Evolutionary conservation across 2,888 invertebrate species (phyloP).

Genomic region (Chrysolina oricalcia): DNA sequence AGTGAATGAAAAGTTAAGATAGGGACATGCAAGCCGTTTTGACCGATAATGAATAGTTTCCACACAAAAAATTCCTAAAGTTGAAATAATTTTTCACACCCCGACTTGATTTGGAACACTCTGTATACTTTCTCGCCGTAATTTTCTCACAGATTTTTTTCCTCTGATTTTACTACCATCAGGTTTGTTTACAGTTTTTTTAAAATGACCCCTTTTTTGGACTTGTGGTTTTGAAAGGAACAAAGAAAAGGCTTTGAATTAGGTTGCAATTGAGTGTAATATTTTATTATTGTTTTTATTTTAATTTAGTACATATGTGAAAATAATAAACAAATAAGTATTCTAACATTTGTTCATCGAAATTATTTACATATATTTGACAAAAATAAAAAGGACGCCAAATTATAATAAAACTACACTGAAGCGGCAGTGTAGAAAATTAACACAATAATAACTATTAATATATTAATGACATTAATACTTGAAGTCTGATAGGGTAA

Average conservation of each 20-base stretch:
- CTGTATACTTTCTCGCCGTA: no score
- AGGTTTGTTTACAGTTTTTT: background rate
- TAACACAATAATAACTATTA: slow-evolving; percentile 64
- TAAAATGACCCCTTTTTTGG: no score
- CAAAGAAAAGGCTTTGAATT: background rate
- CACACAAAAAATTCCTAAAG: no score
- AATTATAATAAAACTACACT: slow-evolving; percentile 65
- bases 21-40: no score
- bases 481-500: slow-evolving; percentile 64
- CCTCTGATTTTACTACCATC: no score
- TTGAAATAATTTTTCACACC: no score
- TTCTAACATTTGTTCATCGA: slow-evolving; percentile 69
- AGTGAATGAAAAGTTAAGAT: no score
- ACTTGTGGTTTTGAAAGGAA: background rate
- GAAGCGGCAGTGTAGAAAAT: slow-evolving; percentile 60
- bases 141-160: no score
- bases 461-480: slow-evolving; percentile 69
- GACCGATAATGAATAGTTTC: no score
- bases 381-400: slow-evolving; percentile 66
- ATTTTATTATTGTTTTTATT: slow-evolving; percentile 64
- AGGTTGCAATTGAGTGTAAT: slow-evolving; percentile 51
- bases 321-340: slow-evolving; percentile 70
- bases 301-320: slow-evolving; percentile 68
- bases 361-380: slow-evolving; percentile 68
- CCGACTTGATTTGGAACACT: no score